Evolutionary conservation across 2,888 invertebrate genomes (phyloP).

Genomic region (Drosophila borealis): DNA sequence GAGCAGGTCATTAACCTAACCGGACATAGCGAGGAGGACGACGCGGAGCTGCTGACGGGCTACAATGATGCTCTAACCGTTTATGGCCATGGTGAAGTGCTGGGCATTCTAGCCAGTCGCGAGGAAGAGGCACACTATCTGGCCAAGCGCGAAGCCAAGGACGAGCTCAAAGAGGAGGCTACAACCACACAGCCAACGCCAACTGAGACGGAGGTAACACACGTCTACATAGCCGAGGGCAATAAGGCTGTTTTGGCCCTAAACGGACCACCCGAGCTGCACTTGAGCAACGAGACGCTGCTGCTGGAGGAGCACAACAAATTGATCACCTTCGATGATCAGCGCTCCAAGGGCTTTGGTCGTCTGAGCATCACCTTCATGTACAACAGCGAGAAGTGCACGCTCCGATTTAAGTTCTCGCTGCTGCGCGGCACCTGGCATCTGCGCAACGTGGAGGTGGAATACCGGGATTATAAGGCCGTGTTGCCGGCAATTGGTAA

Average conservation of each 20-base stretch:
- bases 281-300: conserved; percentile 69
- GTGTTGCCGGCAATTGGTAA: conserved; percentile 74
- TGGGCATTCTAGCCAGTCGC: conserved; percentile 86
- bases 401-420: conserved; percentile 87
- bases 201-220: conserved; percentile 84
- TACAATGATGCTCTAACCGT: conserved; percentile 87
- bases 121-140: conserved; percentile 82
- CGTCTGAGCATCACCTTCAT: conserved; percentile 81
- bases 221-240: conserved; percentile 86
- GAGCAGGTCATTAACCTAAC: conserved; percentile 85
- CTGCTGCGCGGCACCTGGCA: conserved; percentile 86
- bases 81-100: conserved; percentile 87
- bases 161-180: conserved; percentile 70
- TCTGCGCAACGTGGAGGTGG: conserved; percentile 87
- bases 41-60: conserved; percentile 87
- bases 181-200: conserved; percentile 81
- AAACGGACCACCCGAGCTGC: conserved; percentile 86
- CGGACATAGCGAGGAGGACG: conserved; percentile 87
- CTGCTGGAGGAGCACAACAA: conserved; percentile 75
- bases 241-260: conserved; percentile 86
- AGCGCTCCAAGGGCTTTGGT: conserved; percentile 72
- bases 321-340: conserved; percentile 82
- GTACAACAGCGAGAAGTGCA: conserved; percentile 84
- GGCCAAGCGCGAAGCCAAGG: conserved; percentile 79
- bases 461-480: conserved; percentile 82